Evolutionary conservation across 1,140 invertebrate genomes (phyloP).

Genomic region (Hycleus phaleratus): DNA sequence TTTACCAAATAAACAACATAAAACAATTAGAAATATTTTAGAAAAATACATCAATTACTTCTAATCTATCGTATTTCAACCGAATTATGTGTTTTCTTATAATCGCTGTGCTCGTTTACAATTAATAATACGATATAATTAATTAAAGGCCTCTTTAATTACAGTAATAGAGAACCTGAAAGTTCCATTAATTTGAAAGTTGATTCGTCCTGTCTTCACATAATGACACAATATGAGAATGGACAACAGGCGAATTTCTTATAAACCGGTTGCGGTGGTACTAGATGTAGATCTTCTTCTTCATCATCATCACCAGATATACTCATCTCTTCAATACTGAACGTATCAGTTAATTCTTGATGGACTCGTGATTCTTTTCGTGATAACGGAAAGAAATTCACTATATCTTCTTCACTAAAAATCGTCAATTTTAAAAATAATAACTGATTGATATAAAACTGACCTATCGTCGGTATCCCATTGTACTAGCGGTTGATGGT

Average conservation of each 20-base stretch:
- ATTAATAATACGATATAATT: too few species aligned
- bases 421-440: constrained; percentile 4
- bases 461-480: constrained; percentile 49
- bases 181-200: neutral
- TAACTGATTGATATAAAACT: constrained; percentile 32
- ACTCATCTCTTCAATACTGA: constrained; percentile 54
- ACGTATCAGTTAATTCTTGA: constrained; percentile 53
- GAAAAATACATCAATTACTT: neutral
- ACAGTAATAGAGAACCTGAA: too few species aligned
- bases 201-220: constrained; percentile 15
- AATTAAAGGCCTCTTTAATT: too few species aligned
- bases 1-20: too few species aligned
- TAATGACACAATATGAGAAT: constrained; percentile 30
- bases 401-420: constrained; percentile 49
- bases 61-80: neutral
- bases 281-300: constrained; percentile 38
- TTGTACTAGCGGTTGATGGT: constrained; percentile 52
- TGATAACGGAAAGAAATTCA: constrained; percentile 48
- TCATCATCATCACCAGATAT: constrained; percentile 55
- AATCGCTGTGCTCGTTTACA: too few species aligned
- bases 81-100: neutral
- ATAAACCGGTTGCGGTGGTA: constrained; percentile 35
- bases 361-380: constrained; percentile 44
- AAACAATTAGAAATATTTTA: neutral
- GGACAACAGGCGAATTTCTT: constrained; percentile 36